These are phyloP conservation scores for Baronia brevicornis DNA, from an alignment of 2,888 invertebrate genomes.

Conservation along the genomic window DNA sequence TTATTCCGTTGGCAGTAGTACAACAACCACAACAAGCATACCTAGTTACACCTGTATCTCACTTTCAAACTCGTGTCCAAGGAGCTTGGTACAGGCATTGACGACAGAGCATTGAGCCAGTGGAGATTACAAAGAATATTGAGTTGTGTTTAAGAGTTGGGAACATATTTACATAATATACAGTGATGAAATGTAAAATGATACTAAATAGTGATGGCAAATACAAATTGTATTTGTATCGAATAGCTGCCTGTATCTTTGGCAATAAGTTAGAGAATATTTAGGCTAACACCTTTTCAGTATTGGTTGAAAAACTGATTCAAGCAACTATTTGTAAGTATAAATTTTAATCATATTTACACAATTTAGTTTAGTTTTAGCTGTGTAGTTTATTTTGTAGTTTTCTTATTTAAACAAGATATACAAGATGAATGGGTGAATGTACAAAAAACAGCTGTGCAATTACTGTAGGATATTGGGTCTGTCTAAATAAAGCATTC, in stretches of 20 bases:
- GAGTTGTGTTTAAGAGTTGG: slow-evolving; percentile 24
- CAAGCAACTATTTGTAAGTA: slow-evolving; percentile 52
- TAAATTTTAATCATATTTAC: slow-evolving; percentile 62
- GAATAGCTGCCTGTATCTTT: slow-evolving; percentile 46
- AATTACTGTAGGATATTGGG: too few relatives aligned
- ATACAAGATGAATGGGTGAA: slow-evolving; percentile 21
- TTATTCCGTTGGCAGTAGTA: slow-evolving; percentile 78
- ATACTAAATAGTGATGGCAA: slow-evolving; percentile 25
- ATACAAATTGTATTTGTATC: slow-evolving; percentile 26
- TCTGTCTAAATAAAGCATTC: too few relatives aligned
- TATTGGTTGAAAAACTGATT: slow-evolving; percentile 65
- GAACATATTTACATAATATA: slow-evolving; percentile 33
- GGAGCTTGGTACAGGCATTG: slow-evolving; percentile 76
- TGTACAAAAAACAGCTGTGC: too few relatives aligned
- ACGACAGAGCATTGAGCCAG: slow-evolving; percentile 28
- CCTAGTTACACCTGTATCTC: slow-evolving; percentile 79
- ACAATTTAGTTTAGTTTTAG: slow-evolving; percentile 60
- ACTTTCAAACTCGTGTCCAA: slow-evolving; percentile 78
- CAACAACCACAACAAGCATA: slow-evolving; percentile 79
- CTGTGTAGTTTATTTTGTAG: slow-evolving; percentile 58
- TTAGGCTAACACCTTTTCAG: slow-evolving; percentile 62
- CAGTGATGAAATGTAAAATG: slow-evolving; percentile 38
- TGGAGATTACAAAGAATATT: slow-evolving; percentile 21
- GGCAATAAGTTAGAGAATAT: slow-evolving; percentile 65
- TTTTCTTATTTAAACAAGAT: slow-evolving; percentile 23